These are phyloP conservation scores for Melieria crassipennis DNA, from an alignment of 2,888 invertebrate species.

Conservation along the genomic window DNA sequence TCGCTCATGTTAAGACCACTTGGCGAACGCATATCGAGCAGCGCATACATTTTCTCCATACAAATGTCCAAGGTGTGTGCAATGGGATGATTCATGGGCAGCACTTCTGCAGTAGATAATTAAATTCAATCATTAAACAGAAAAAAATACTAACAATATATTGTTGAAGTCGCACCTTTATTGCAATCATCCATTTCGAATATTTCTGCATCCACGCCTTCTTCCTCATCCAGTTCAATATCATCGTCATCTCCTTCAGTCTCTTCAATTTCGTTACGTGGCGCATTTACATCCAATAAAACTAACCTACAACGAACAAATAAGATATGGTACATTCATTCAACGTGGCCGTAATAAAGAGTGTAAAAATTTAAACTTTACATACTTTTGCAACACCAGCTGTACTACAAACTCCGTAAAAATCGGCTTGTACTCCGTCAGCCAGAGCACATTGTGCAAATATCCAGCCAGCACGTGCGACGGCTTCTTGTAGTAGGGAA, in stretches of 20 bases:
- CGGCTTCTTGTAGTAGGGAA: constrained; percentile 81
- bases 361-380: constrained; percentile 33
- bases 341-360: neutral
- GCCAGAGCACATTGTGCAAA: constrained; percentile 79
- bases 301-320: constrained; percentile 71
- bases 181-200: constrained; percentile 59
- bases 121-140: neutral
- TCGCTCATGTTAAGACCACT: constrained; percentile 37
- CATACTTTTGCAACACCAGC: constrained; percentile 81
- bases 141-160: neutral
- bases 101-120: constrained; percentile 28
- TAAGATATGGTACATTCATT: constrained; percentile 17
- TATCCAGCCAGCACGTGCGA: constrained; percentile 78
- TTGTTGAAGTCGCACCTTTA: constrained; percentile 37
- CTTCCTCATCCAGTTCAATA: constrained; percentile 65
- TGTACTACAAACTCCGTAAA: constrained; percentile 76
- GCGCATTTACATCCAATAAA: constrained; percentile 77
- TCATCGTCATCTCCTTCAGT: constrained; percentile 65
- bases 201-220: constrained; percentile 48
- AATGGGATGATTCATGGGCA: constrained; percentile 68
- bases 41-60: constrained; percentile 77
- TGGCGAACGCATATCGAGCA: constrained; percentile 66
- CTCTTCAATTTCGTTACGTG: constrained; percentile 71
- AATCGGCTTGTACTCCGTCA: constrained; percentile 79
- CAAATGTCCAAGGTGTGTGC: constrained; percentile 80